Evolutionary conservation across 1,140 invertebrate species (phyloP).

Genomic region (Heliothis subflexa): DNA sequence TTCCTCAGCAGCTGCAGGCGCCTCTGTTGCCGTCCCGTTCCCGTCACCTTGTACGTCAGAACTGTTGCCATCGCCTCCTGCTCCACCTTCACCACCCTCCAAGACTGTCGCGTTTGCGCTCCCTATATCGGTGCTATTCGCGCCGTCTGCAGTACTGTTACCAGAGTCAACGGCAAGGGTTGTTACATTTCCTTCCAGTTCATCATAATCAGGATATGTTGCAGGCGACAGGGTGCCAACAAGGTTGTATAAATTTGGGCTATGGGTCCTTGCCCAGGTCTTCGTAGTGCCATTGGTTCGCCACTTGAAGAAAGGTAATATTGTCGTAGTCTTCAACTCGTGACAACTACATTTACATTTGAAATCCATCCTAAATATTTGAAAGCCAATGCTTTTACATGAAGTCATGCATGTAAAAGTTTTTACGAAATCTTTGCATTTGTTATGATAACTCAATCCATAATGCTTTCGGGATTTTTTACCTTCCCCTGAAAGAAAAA

Average conservation of each 20-base stretch:
- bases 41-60: too few species aligned
- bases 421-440: slow-evolving; percentile 62
- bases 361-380: slow-evolving; percentile 66
- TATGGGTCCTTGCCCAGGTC: slow-evolving; percentile 62
- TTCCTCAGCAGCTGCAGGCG: too few species aligned
- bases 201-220: neutral
- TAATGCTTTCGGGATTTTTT: slow-evolving; percentile 69
- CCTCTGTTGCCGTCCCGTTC: too few species aligned
- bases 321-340: slow-evolving; percentile 69
- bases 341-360: slow-evolving; percentile 73
- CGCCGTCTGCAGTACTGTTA: neutral
- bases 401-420: slow-evolving; percentile 74
- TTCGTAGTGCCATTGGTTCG: slow-evolving; percentile 71
- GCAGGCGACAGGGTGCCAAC: slow-evolving; percentile 67
- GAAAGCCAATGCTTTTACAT: slow-evolving; percentile 74
- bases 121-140: neutral
- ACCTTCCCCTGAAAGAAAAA: slow-evolving; percentile 52
- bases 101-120: too few species aligned
- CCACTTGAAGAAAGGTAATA: slow-evolving; percentile 73
- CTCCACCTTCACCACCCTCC: too few species aligned
- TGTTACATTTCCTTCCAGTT: neutral
- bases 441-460: slow-evolving; percentile 67
- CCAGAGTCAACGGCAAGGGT: neutral
- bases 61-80: too few species aligned
- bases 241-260: slow-evolving; percentile 66